These are phyloP conservation scores for Ctena decussata DNA, from an alignment of 2,888 invertebrate genomes.

Conservation along the genomic window DNA sequence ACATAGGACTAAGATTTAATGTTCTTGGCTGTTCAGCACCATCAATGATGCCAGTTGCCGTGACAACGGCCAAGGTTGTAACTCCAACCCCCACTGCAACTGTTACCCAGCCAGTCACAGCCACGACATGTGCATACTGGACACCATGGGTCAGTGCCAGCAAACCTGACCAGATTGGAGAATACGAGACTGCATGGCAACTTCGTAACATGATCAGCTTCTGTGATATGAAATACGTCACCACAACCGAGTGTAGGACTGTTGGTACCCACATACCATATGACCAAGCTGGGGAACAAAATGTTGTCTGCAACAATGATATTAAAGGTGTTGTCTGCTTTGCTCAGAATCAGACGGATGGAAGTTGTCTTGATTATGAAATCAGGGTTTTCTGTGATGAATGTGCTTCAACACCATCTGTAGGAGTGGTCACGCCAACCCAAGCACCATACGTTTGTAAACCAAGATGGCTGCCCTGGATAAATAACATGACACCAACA, in stretches of 20 bases:
- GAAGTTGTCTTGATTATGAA: conserved; percentile 81
- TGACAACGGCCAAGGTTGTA: conserved; percentile 28
- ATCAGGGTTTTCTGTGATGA: conserved; percentile 83
- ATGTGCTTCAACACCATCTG: conserved; percentile 49
- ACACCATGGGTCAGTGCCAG: conserved; percentile 79
- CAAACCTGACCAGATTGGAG: conserved; percentile 67
- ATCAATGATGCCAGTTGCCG: conserved; percentile 57
- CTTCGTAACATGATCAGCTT: conserved; percentile 68
- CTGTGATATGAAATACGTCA: conserved; percentile 61
- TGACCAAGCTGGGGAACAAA: conserved; percentile 90
- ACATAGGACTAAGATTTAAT: conserved; percentile 76
- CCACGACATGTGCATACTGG: conserved; percentile 76
- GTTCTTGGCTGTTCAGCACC: conserved; percentile 78
- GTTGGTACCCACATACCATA: conserved; percentile 68
- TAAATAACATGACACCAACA: conserved; percentile 70
- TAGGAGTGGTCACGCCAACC: conserved; percentile 66
- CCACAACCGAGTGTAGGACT: conserved; percentile 69
- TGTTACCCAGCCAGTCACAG: conserved; percentile 17
- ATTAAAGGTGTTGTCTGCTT: conserved; percentile 49
- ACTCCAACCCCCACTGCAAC: conserved; percentile 24
- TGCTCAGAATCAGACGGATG: conserved; percentile 64
- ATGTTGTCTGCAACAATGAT: conserved; percentile 77
- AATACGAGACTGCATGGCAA: conserved; percentile 71
- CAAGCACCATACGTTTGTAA: conserved; percentile 33
- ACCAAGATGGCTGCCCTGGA: conserved; percentile 72